A percentile compares a stretch with the other conserved stretches of the same genome.
Evolutionary conservation across 2,888 invertebrate species (phyloP).

Genomic region (Conus canariensis): DNA sequence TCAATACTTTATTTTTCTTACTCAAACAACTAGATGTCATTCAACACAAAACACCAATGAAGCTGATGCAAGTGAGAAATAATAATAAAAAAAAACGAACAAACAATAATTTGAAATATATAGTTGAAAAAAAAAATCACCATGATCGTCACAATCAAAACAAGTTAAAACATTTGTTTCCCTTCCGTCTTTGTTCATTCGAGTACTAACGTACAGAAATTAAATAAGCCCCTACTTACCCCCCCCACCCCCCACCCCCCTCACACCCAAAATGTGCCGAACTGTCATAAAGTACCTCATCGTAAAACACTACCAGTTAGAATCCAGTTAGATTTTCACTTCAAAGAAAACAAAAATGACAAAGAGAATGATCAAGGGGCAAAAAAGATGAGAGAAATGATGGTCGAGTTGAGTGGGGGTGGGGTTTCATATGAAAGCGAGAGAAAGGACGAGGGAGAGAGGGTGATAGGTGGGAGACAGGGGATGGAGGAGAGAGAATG

Average conservation of each 20-base stretch:
- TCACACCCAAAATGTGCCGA: background rate
- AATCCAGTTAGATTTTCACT: background rate
- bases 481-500: background rate
- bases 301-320: background rate
- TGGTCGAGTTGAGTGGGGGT: too few species aligned
- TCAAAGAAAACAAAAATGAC: background rate
- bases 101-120: too few species aligned
- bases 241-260: background rate
- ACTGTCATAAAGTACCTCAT: background rate
- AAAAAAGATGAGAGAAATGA: background rate
- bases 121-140: background rate
- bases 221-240: background rate
- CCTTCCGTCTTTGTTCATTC: background rate
- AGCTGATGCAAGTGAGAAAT: conserved; percentile 3
- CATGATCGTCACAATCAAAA: background rate
- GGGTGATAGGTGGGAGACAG: background rate
- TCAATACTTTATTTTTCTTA: conserved; percentile 33
- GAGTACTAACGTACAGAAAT: background rate
- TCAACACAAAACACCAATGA: conserved; percentile 26
- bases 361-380: background rate
- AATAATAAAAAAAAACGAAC: background rate
- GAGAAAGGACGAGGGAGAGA: background rate
- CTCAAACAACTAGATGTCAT: conserved; percentile 28
- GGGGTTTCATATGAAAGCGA: background rate
- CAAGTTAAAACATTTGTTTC: background rate